A percentile compares a stretch with the other conserved stretches of the same genome.
These are phyloP conservation scores for Panopea generosa DNA, from an alignment of 2,888 invertebrate species.

Conservation along the genomic window DNA sequence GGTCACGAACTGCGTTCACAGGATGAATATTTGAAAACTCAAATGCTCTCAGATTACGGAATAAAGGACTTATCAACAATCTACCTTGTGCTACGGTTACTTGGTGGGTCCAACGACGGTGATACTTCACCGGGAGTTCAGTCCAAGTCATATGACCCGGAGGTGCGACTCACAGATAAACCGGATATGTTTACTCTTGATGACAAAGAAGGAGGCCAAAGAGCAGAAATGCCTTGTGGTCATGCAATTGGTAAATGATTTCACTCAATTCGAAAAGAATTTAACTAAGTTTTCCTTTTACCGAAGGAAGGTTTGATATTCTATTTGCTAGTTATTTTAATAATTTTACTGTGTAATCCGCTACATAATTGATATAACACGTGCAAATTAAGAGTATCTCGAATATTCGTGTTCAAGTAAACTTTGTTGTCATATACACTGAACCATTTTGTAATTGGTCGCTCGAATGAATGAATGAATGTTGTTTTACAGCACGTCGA, in stretches of 20 bases:
- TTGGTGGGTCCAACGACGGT: constrained; percentile 30
- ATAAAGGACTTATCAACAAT: constrained; percentile 50
- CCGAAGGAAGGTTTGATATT: too few relatives aligned
- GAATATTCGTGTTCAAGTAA: too few relatives aligned
- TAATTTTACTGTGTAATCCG: too few relatives aligned
- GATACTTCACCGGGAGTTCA: not conserved
- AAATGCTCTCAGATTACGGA: constrained; percentile 51
- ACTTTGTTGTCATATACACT: too few relatives aligned
- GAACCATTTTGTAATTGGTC: too few relatives aligned
- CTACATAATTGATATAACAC: too few relatives aligned
- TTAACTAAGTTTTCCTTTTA: too few relatives aligned
- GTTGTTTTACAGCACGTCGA: too few relatives aligned
- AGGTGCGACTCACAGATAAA: constrained; percentile 48
- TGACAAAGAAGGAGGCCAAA: constrained; percentile 53
- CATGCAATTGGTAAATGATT: constrained; percentile 59
- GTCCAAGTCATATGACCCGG: constrained; percentile 47
- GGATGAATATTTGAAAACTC: constrained; percentile 26
- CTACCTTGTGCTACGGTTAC: constrained; percentile 44
- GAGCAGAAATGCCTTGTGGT: constrained; percentile 68
- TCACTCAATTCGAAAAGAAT: too few relatives aligned
- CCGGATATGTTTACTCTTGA: constrained; percentile 69
- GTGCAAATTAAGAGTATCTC: too few relatives aligned
- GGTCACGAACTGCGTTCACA: constrained; percentile 33
- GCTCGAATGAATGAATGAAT: too few relatives aligned
- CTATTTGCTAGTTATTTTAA: too few relatives aligned